These are phyloP conservation scores for Rutilus rutilus DNA, from an alignment of 2,113 vertebrate genomes.

Conservation along the genomic window DNA sequence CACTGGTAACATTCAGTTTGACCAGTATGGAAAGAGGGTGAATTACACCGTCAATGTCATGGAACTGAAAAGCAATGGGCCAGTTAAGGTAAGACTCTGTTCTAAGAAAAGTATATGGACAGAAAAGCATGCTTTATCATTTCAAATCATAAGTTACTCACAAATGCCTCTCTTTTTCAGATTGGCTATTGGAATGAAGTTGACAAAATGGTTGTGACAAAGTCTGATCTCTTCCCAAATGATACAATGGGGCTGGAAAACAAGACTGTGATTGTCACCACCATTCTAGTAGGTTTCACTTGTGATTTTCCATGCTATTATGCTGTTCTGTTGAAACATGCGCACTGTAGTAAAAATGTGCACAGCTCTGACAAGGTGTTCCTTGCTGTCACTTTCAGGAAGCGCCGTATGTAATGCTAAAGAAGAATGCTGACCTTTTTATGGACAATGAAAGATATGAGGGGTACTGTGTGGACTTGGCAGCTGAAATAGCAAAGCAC, in stretches of 20 bases:
- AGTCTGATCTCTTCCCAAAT: conserved; percentile 88
- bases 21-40: conserved; percentile 95
- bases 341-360: neutral
- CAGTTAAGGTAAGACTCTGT: conserved; percentile 86
- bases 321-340: neutral
- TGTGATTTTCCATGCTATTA: neutral
- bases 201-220: conserved; percentile 97
- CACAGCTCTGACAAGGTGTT: conserved; percentile 38
- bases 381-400: conserved; percentile 75
- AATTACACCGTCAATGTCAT: conserved; percentile 98
- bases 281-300: conserved; percentile 89
- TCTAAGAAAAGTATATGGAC: neutral
- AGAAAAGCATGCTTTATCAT: neutral
- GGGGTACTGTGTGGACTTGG: conserved; percentile 98
- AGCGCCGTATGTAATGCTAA: conserved; percentile 98
- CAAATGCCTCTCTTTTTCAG: conserved; percentile 71
- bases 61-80: conserved; percentile 96
- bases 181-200: conserved; percentile 99
- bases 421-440: conserved; percentile 96
- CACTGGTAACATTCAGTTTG: conserved; percentile 98
- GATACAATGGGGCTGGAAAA: conserved; percentile 95
- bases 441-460: conserved; percentile 97
- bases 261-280: conserved; percentile 98
- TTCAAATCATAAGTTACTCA: neutral
- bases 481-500: conserved; percentile 97